phyloP scores from a whole-genome alignment of 1,140 invertebrate species.

The Micrasema minimum region DNA sequence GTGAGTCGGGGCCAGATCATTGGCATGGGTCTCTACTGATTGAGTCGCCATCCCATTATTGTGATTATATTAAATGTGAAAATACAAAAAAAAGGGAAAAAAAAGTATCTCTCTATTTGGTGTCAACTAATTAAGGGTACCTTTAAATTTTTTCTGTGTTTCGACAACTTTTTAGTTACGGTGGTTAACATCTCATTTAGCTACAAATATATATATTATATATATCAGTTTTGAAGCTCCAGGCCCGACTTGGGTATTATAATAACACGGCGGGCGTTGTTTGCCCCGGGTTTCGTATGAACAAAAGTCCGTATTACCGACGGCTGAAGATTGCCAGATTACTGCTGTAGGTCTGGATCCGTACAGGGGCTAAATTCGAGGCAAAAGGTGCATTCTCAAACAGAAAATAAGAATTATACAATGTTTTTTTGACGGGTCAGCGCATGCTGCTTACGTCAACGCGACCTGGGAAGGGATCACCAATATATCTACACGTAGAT shows the following conservation, averaged over 20 bases:
- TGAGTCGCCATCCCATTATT: too few relatives aligned
- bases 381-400: not conserved
- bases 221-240: not conserved
- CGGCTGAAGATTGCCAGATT: not conserved
- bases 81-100: too few relatives aligned
- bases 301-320: not conserved
- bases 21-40: too few relatives aligned
- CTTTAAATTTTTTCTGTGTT: constrained; percentile 6
- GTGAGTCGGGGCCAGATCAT: too few relatives aligned
- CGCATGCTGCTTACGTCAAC: too few relatives aligned
- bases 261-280: constrained; percentile 16
- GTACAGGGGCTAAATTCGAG: not conserved
- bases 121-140: too few relatives aligned
- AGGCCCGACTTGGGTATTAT: not conserved
- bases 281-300: constrained; percentile 7
- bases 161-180: constrained; percentile 14
- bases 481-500: too few relatives aligned
- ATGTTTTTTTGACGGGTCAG: too few relatives aligned
- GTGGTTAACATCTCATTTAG: not conserved
- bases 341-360: too few relatives aligned
- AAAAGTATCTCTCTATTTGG: too few relatives aligned
- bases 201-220: not conserved
- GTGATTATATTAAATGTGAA: too few relatives aligned
- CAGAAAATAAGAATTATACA: not conserved
- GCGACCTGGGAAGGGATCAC: too few relatives aligned